Evolutionary conservation across 2,888 invertebrate species (phyloP), one percentile per base, ranked within the genome.

Genomic region (Stenoptilia bipunctidactyla): DNA sequence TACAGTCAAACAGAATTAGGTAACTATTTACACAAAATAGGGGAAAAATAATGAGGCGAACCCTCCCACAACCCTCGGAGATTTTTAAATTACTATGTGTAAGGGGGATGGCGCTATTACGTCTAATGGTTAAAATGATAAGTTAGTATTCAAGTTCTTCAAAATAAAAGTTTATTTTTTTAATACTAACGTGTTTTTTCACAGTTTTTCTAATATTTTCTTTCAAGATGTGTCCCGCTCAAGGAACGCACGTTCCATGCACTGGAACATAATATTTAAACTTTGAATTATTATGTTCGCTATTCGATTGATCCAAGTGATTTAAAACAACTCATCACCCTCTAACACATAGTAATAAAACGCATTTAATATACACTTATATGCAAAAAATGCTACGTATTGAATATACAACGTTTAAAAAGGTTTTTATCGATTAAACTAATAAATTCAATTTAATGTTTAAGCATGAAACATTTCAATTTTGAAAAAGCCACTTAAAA

Each of bases 41-140:
- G 80, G 82, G 75, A 20, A 68, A 80, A 82, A 83, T 80, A 83
- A 82, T 79, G 83, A 82, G 82, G 80, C 61, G 58, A 70, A 69
- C 76, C 79, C 77, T 76, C 79, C 79, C 82, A 82, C 80, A 82
- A 82, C 82, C 83, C 79, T 80, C 69, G 69, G 80, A 82, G 77
- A 82, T 77, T 77, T 20, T 71, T 64, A 70, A 76, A 76, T 76
- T 74, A 74, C 74, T 20, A 20, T 20, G 55, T 30, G 30, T n/a
- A 12, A 2, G 30, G 4, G 4, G 30, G 30, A 12, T 30, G 30
- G 20, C 30, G 9, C 30, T n/a, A 12, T 9, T 30, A 30, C 6
- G n/a, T 10, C 12, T 10, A 30, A 30, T 2, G 30, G 30, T 30
- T 30, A 10, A n/a, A 37, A 41, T 27, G 39, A 38, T 20, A 20